Conservation (phyloP, 1,140 invertebrate species). For the Parasteatoda tepidariorum region DNA sequence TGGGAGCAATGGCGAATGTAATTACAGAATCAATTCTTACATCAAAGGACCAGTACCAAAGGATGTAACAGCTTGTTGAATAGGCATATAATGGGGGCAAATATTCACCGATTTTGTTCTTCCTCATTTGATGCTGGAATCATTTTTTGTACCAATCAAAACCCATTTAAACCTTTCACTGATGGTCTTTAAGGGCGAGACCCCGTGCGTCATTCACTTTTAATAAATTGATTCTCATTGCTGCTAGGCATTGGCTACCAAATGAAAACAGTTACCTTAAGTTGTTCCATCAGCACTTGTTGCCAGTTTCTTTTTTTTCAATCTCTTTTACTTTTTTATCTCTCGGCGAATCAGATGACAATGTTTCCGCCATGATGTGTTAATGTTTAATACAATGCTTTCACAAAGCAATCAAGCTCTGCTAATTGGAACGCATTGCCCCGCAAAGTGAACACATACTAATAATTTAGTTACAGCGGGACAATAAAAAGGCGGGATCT, state of each 20-base stretch:
- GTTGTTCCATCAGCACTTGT: background rate
- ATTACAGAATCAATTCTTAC: background rate
- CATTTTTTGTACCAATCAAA: slow-evolving; percentile 24
- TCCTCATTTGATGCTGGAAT: slow-evolving; percentile 38
- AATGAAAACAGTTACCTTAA: background rate
- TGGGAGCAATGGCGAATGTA: background rate
- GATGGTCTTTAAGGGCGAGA: background rate
- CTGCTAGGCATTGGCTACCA: background rate
- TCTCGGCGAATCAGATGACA: background rate
- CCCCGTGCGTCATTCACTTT: background rate
- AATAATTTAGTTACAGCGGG: slow-evolving; percentile 17
- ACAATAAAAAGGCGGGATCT: background rate
- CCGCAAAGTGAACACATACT: background rate
- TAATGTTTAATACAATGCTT: background rate
- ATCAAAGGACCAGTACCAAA: background rate
- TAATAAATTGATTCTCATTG: slow-evolving; percentile 48
- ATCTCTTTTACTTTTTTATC: slow-evolving; percentile 10
- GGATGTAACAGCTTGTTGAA: background rate
- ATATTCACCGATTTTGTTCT: background rate
- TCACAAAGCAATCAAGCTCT: background rate
- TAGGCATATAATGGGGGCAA: background rate
- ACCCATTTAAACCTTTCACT: slow-evolving; percentile 26
- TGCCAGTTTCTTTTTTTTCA: slow-evolving; percentile 27
- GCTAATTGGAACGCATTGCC: slow-evolving; percentile 27
- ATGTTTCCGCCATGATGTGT: background rate